Evolutionary conservation across 2,888 invertebrate genomes (phyloP).

Genomic region (Trichacis sp.): DNA sequence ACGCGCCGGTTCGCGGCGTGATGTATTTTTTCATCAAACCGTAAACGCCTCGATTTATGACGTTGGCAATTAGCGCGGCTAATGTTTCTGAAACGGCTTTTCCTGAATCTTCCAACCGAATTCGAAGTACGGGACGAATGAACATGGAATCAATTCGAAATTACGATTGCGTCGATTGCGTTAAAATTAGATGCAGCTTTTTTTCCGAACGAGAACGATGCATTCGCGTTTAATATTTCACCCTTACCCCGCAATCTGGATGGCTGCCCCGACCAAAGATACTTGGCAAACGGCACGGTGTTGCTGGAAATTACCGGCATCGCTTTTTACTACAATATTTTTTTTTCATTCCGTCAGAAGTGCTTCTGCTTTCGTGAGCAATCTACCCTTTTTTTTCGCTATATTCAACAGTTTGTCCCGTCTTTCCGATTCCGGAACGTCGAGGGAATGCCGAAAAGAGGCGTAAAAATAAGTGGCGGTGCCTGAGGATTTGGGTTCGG

Average conservation of each 20-base stretch:
- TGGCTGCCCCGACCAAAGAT: slow-evolving; percentile 15
- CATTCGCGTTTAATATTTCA: slow-evolving; percentile 8
- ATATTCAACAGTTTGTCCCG: slow-evolving; percentile 55
- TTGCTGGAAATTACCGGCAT: slow-evolving; percentile 49
- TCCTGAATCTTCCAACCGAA: neutral
- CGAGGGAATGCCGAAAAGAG: slow-evolving; percentile 3
- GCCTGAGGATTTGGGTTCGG: slow-evolving; percentile 47
- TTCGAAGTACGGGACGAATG: neutral
- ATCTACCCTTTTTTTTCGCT: slow-evolving; percentile 29
- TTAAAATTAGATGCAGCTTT: neutral
- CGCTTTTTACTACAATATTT: neutral
- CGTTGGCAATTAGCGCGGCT: neutral
- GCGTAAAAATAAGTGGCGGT: slow-evolving; percentile 12
- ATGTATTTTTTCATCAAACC: neutral
- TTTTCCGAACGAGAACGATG: slow-evolving; percentile 6
- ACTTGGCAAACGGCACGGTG: slow-evolving; percentile 39
- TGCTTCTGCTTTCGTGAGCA: slow-evolving; percentile 20
- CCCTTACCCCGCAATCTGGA: slow-evolving; percentile 15
- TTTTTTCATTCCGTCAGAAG: slow-evolving; percentile 27
- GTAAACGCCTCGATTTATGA: slow-evolving; percentile 1
- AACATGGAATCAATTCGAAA: neutral
- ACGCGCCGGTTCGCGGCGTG: neutral
- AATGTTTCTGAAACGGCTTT: neutral
- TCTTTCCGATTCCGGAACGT: slow-evolving; percentile 11
- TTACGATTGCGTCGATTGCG: neutral